A percentile compares a stretch with the other conserved stretches of the same genome.
These are phyloP conservation scores for Altica lythri DNA, from an alignment of 2,888 invertebrate species.

Conservation along the genomic window DNA sequence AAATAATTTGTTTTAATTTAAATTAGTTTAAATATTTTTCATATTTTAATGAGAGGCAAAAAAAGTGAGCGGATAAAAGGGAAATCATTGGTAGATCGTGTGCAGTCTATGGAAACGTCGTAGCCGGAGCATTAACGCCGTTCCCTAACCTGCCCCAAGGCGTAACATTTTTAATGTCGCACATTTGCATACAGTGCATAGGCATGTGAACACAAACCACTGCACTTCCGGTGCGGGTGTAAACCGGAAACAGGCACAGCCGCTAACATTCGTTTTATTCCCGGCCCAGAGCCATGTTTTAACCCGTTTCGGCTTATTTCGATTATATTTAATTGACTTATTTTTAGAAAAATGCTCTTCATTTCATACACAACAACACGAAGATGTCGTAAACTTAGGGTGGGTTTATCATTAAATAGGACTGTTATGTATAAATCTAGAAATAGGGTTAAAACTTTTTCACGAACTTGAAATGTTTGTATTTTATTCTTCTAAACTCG, in stretches of 20 bases:
- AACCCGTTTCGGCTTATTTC: conserved; percentile 36
- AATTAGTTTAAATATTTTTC: no score
- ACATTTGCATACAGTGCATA: conserved; percentile 50
- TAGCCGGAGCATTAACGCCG: conserved; percentile 12
- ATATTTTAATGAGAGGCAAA: no score
- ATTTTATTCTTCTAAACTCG: no score
- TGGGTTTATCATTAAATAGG: no score
- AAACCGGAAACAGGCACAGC: conserved; percentile 49
- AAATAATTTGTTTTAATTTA: no score
- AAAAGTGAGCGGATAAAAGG: no score
- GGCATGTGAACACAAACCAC: conserved; percentile 52
- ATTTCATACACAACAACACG: neutral
- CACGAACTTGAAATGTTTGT: no score
- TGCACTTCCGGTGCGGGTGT: conserved; percentile 52
- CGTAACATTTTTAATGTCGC: conserved; percentile 50
- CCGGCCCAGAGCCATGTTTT: conserved; percentile 19
- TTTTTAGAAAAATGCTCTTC: conserved; percentile 23
- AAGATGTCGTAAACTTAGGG: neutral
- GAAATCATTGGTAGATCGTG: no score
- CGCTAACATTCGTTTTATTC: conserved; percentile 46
- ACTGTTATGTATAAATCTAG: no score
- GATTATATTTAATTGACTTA: conserved; percentile 31
- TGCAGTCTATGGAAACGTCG: neutral
- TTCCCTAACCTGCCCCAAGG: conserved; percentile 48
- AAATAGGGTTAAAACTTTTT: no score